Evolutionary conservation across 2,888 invertebrate species (phyloP), one percentile per base, ranked within the genome.

Genomic region (Epiblema foenella): DNA sequence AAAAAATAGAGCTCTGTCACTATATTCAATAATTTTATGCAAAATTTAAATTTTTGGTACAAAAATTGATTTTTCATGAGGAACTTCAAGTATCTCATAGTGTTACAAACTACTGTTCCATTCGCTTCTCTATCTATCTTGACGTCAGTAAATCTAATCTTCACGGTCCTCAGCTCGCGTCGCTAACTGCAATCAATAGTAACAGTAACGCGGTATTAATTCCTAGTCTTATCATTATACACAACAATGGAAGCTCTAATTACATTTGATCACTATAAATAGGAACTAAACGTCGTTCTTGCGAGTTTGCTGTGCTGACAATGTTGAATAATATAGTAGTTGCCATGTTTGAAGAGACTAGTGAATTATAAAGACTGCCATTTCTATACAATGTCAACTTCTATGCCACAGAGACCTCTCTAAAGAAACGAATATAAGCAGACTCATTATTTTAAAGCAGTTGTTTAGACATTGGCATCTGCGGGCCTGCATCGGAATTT

Each of bases 211-310:
- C n/a, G n/a, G n/a, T 12, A 58, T 69, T 62, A 20, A 17, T 62
- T 49, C 24, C 49, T 58, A 58, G 33, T 37, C 39, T 59, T 59
- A 59, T 59, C 58, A 59, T 59, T 59, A 39, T 8, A 18, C 46
- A 18, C n/a, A 57, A 69, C 69, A 69, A 69, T 69, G 69, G 57
- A 17, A 10, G 18, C 46, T 7, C n/a, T 69, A 64, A 69, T 69
- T 24, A 46, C 12, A 10, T 49, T 17, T 64, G 51, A 58, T 51
- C 15, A 39, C 54, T 51, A 54, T 54, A 57, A 57, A 63, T 63
- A 33, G 20, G 33, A 24, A 39, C 24, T 17, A 10, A 33, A 56
- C 3, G n/a, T n/a, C 17, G 18, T 39, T 17, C 29, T 39, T 60
- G 17, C 11, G 18, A 60, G 52, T n/a, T n/a, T n/a, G 52, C 51